Conservation (phyloP, 2,113 vertebrate genomes). For the Pipra filicauda region DNA sequence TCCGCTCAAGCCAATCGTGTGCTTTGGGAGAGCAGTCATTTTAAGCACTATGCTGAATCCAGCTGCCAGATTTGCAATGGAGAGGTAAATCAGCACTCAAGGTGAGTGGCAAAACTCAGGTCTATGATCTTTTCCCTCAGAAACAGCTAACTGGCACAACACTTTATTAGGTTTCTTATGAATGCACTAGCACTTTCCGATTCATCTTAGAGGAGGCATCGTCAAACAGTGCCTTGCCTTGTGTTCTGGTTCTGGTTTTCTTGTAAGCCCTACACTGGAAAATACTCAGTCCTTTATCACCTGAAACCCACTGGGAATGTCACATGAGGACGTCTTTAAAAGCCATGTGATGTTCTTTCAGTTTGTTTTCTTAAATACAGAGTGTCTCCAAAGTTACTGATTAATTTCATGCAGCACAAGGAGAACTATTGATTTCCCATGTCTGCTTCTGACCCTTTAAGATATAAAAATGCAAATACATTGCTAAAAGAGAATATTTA, state of each 20-base stretch:
- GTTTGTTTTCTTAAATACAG: conserved; percentile 50
- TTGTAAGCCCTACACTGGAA: conserved; percentile 5
- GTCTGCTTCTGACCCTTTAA: conserved; percentile 35
- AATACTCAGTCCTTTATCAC: conserved; percentile 29
- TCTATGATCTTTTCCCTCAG: not conserved
- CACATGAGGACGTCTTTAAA: conserved; percentile 41
- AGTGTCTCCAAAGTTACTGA: conserved; percentile 67
- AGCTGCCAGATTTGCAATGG: not conserved
- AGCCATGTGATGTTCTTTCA: conserved; percentile 56
- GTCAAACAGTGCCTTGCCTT: not conserved
- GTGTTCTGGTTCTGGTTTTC: not conserved
- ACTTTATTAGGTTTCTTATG: not conserved
- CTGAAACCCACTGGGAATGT: conserved; percentile 47
- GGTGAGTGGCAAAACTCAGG: not conserved
- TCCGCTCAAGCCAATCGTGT: not conserved
- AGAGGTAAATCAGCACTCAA: not conserved
- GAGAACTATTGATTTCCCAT: conserved; percentile 50
- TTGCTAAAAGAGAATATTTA: not conserved
- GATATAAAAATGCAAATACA: conserved; percentile 56
- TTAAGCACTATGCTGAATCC: not conserved
- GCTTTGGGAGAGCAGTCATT: not conserved
- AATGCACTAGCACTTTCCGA: not conserved
- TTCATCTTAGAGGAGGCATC: not conserved
- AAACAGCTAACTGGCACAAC: not conserved
- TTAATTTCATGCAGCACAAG: conserved; percentile 53